Conservation (phyloP, 2,888 invertebrate species). For the Sminthurides aquaticus region DNA sequence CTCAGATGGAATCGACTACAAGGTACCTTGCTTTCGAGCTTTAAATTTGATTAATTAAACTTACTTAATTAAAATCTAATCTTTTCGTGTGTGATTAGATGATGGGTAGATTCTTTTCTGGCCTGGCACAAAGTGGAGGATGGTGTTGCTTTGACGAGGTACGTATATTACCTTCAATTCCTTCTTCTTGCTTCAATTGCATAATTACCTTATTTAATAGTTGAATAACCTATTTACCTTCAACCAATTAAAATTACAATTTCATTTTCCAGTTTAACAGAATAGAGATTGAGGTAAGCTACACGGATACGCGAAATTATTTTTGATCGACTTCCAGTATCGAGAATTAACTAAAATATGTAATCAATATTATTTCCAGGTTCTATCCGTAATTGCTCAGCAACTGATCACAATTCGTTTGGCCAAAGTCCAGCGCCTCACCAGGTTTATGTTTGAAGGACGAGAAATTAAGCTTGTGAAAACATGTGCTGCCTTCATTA, state of each 20-base stretch:
- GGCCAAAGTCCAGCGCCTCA: constrained; percentile 64
- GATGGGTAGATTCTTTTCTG: constrained; percentile 88
- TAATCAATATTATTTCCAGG: no score
- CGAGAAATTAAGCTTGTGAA: constrained; percentile 68
- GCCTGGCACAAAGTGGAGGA: constrained; percentile 79
- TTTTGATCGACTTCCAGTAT: no score
- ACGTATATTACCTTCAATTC: no score
- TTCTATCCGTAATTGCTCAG: constrained; percentile 80
- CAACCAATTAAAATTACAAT: no score
- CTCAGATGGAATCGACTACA: constrained; percentile 65
- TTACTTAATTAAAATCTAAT: no score
- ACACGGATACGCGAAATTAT: no score
- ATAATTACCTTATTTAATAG: neutral
- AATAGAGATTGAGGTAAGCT: constrained; percentile 69
- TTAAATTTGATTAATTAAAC: no score
- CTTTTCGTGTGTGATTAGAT: constrained; percentile 52
- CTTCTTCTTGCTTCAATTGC: no score
- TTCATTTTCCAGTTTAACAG: constrained; percentile 58
- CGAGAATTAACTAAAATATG: no score
- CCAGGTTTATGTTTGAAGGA: constrained; percentile 79
- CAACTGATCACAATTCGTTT: constrained; percentile 80
- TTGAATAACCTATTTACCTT: neutral
- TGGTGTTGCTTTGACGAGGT: constrained; percentile 82
- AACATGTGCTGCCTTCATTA: constrained; percentile 78
- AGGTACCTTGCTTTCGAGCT: constrained; percentile 47